Percentiles rank a stretch among this genome's conserved stretches.
phyloP scores from a whole-genome alignment of 2,797 vertebrate species.

The Morus bassanus region DNA sequence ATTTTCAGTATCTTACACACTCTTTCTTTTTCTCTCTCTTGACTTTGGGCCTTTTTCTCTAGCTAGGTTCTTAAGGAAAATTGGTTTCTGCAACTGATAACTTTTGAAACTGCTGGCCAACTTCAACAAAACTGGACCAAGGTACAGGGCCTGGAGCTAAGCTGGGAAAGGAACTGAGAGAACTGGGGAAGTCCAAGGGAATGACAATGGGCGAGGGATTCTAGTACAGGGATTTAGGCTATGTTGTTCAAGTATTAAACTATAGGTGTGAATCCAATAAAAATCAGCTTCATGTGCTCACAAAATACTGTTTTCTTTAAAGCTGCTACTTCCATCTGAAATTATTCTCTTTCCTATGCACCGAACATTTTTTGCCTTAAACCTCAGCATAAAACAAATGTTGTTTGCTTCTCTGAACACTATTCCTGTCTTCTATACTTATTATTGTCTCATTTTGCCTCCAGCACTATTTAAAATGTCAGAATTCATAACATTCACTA shows the following conservation, averaged over 20 bases:
- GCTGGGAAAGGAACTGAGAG: not conserved
- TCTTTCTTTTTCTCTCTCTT: not conserved
- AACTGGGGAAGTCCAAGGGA: not conserved
- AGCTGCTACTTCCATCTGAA: not conserved
- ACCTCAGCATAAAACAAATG: not conserved
- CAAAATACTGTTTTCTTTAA: not conserved
- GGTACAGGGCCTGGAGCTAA: not conserved
- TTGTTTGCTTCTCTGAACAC: slow-evolving; percentile 5
- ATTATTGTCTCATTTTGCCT: not conserved
- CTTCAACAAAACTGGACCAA: not conserved
- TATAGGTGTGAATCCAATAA: not conserved
- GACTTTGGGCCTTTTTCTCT: not conserved
- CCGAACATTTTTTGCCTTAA: not conserved
- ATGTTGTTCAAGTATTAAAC: not conserved
- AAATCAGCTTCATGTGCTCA: not conserved
- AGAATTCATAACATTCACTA: not conserved
- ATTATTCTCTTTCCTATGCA: not conserved
- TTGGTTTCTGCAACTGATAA: not conserved
- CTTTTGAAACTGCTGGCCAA: not conserved
- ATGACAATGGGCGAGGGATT: not conserved
- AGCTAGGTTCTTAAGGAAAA: not conserved
- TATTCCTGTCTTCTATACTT: not conserved
- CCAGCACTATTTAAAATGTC: slow-evolving; percentile 7
- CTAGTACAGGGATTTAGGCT: not conserved
- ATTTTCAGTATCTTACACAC: not conserved